A percentile compares a stretch with the other conserved stretches of the same genome.
Conservation (phyloP, 2,888 invertebrate genomes). For the Macrosoma leucophasiata region DNA sequence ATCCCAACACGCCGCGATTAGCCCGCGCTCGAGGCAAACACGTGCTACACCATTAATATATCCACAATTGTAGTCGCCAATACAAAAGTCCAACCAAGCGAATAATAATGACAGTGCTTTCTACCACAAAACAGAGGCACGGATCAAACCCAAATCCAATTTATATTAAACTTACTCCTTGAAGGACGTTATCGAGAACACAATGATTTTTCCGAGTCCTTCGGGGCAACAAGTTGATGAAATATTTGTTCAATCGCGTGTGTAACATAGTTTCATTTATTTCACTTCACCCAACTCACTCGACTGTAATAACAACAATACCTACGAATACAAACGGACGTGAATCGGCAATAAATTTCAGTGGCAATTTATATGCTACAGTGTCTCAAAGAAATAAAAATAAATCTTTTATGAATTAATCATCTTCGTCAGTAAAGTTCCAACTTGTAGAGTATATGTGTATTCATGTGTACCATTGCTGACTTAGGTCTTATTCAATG, state of each 20-base stretch:
- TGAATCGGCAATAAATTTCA: slow-evolving; percentile 65
- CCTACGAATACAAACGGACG: slow-evolving; percentile 45
- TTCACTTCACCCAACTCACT: slow-evolving; percentile 65
- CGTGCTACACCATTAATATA: slow-evolving; percentile 26
- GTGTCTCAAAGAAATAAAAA: slow-evolving; percentile 34
- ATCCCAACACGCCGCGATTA: slow-evolving; percentile 49
- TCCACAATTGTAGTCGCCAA: slow-evolving; percentile 6
- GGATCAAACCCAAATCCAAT: slow-evolving; percentile 33
- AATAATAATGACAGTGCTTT: slow-evolving; percentile 16
- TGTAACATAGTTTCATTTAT: slow-evolving; percentile 71
- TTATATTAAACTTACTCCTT: slow-evolving; percentile 38
- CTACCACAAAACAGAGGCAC: slow-evolving; percentile 15
- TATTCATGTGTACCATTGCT: neutral
- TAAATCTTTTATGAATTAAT: slow-evolving; percentile 1
- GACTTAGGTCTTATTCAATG: slow-evolving; percentile 1
- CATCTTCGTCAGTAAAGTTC: neutral
- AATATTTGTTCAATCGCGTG: slow-evolving; percentile 71
- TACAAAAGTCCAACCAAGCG: slow-evolving; percentile 21
- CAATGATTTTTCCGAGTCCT: slow-evolving; percentile 55
- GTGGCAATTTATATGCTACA: slow-evolving; percentile 43
- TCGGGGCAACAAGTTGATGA: slow-evolving; percentile 69
- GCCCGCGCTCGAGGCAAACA: slow-evolving; percentile 39
- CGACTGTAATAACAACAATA: slow-evolving; percentile 65
- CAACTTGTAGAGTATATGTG: slow-evolving; percentile 2
- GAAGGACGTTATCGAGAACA: slow-evolving; percentile 41